These are phyloP conservation scores for Nipponacmea schrenckii DNA, from an alignment of 2,888 invertebrate species.

Conservation along the genomic window DNA sequence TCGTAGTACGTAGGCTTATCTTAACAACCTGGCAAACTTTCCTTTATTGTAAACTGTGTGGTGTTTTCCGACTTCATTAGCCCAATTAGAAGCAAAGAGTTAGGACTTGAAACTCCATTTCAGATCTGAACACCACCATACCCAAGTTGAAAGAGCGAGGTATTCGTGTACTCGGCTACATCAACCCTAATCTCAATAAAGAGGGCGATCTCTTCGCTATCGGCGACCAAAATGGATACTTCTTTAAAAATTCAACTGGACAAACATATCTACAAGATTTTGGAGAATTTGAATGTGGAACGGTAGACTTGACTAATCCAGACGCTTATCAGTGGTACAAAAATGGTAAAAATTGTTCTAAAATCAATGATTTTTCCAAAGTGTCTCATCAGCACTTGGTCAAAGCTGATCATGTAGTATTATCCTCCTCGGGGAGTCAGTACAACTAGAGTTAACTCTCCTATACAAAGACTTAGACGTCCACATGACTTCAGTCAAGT, in stretches of 20 bases:
- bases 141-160: constrained; percentile 36
- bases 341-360: constrained; percentile 26
- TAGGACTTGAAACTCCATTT: constrained; percentile 2
- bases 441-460: too few species aligned
- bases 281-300: constrained; percentile 55
- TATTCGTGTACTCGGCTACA: constrained; percentile 54
- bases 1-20: too few species aligned
- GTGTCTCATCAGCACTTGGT: too few species aligned
- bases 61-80: too few species aligned
- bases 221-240: constrained; percentile 42
- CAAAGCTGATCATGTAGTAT: too few species aligned
- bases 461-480: too few species aligned
- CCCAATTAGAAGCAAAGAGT: too few species aligned
- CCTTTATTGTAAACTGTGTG: too few species aligned
- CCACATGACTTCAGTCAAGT: too few species aligned
- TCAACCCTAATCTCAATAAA: constrained; percentile 56
- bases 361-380: too few species aligned
- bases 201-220: constrained; percentile 48
- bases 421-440: too few species aligned
- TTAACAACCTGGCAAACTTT: too few species aligned
- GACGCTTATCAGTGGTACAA: constrained; percentile 58
- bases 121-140: constrained; percentile 47
- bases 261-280: constrained; percentile 49
- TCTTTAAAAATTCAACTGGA: constrained; percentile 48
- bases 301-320: constrained; percentile 58